Base-by-base conservation (phyloP, 2,797 vertebrate species). In the Psittacula derbiana region DNA sequence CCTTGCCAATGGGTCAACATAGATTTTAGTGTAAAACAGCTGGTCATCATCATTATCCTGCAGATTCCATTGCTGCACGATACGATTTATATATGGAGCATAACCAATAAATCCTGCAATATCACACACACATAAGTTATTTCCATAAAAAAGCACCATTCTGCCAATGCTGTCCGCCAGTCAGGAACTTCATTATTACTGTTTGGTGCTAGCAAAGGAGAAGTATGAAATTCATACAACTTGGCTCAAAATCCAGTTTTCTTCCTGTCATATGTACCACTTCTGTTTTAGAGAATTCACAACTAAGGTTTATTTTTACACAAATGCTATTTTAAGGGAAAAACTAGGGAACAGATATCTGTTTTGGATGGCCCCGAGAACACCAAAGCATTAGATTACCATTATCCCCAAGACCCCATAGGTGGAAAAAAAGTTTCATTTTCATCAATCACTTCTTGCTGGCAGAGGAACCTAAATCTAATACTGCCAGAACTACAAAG, bases 41-140 rank as follows among this genome's bases (percentile, higher is more conserved):
- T 99, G 99, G 97, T 99, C 99, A n/a, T 99, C 99, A 41, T 99
- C 99, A 71, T 99, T 99, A 97, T 99, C 99, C 47, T 99, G 99
- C 72, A 99, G 98, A 95, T 98, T 97, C 99, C 99, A 99, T 62
- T 99, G 98, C 33, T 99, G 98, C 81, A 99, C 98, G 30, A 99
- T 97, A 81, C 93, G 98, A 95, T 98, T 98, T 95, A 99, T 76
- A 93, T 98, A 98, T 0, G 99, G 97, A 70, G 98, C 98, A 75
- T 99, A 99, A 89, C 99, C 99, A 80, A 99, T 99, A 96, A 99
- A 98, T 96, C 99, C 99, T 99, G 98, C 40, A 98, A 97, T 27
- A 84, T 40, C 41, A 96, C 53, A 96, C 27, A 90, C 36, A 92
- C 8, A 9, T 0, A 44, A 53, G 57, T 92, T 96, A 93, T 93